Evolutionary conservation across 1,140 invertebrate genomes (phyloP).

Genomic region (Stegodyphus dumicola): DNA sequence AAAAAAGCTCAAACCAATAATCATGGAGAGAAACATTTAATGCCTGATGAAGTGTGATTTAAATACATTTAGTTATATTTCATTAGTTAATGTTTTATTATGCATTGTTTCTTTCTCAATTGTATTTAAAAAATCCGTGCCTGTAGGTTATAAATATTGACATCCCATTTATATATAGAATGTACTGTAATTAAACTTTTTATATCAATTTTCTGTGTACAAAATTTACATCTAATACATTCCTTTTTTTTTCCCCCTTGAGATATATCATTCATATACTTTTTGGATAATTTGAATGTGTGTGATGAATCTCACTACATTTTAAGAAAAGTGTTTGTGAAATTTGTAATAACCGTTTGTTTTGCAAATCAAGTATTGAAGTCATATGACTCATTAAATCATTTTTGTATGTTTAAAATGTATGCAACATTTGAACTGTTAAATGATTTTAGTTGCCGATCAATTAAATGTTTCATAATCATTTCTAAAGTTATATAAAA

Average conservation of each 20-base stretch:
- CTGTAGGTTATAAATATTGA: background rate
- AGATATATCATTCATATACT: too few species aligned
- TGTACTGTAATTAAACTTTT: background rate
- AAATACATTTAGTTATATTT: background rate
- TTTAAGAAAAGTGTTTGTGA: too few species aligned
- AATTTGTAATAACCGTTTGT: too few species aligned
- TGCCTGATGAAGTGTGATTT: conserved; percentile 58
- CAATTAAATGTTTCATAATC: background rate
- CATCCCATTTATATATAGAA: background rate
- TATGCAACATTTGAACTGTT: background rate
- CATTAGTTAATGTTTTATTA: background rate
- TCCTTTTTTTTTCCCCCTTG: background rate
- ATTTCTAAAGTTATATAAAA: background rate
- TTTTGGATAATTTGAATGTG: too few species aligned
- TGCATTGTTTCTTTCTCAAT: background rate
- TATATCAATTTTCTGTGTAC: background rate
- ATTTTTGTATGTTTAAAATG: too few species aligned
- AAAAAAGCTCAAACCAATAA: conserved; percentile 58
- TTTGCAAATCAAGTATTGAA: too few species aligned
- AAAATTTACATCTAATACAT: background rate
- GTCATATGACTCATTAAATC: too few species aligned
- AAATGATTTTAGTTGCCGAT: background rate
- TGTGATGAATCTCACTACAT: too few species aligned
- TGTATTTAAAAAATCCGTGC: background rate
- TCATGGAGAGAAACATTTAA: conserved; percentile 52